These are phyloP conservation scores for Zosterops borbonicus DNA, from an alignment of 2,113 vertebrate species.

Conservation along the genomic window DNA sequence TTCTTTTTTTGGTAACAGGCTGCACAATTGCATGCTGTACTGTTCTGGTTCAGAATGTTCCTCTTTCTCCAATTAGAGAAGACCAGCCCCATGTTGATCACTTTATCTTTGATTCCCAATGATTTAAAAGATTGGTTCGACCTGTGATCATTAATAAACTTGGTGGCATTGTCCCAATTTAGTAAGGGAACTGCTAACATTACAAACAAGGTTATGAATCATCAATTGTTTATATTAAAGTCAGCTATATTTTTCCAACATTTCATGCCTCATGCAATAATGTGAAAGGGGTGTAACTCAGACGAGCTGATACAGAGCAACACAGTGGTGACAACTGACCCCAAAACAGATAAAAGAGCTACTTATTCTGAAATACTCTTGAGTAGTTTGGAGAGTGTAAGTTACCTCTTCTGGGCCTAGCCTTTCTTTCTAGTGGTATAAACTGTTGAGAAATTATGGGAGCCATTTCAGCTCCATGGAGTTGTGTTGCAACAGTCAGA, in stretches of 20 bases:
- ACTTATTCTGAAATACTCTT: not conserved
- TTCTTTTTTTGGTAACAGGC: constrained; percentile 41
- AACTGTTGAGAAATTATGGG: not conserved
- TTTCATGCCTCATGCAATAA: constrained; percentile 3
- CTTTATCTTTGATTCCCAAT: constrained; percentile 22
- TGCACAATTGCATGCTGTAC: constrained; percentile 31
- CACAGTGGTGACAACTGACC: not conserved
- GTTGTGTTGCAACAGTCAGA: not conserved
- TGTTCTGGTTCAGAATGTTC: constrained; percentile 25
- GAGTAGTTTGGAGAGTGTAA: not conserved
- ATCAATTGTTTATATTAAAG: constrained; percentile 25
- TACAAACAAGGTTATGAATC: constrained; percentile 53
- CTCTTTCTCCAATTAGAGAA: constrained; percentile 18
- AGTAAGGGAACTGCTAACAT: not conserved
- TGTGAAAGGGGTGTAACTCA: not conserved
- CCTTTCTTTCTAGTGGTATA: not conserved
- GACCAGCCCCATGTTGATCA: not conserved
- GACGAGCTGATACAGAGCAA: not conserved
- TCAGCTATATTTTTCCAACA: not conserved
- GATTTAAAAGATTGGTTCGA: constrained; percentile 34
- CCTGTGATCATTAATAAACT: constrained; percentile 37
- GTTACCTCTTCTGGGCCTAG: not conserved
- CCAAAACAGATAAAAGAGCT: not conserved
- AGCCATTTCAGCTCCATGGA: not conserved
- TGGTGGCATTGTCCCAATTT: not conserved